Percentiles rank a stretch among this genome's conserved stretches.
Evolutionary conservation across 2,113 vertebrate genomes (phyloP).

Genomic region (Mirounga angustirostris): DNA sequence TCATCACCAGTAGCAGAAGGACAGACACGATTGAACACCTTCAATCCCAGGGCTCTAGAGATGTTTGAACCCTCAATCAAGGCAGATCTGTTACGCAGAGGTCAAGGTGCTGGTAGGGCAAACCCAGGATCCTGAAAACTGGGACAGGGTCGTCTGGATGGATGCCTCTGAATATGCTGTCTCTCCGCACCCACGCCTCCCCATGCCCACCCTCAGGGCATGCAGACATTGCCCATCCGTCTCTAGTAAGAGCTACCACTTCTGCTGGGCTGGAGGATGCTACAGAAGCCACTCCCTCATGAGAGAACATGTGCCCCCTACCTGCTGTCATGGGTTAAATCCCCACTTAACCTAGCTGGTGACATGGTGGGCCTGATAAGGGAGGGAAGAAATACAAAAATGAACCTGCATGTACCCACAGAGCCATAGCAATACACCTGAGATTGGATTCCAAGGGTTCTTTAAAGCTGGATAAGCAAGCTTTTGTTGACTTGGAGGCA

Average conservation of each 20-base stretch:
- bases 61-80: neutral
- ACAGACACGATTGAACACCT: neutral
- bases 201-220: neutral
- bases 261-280: neutral
- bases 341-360: neutral
- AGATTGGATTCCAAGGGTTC: neutral
- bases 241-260: neutral
- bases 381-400: neutral
- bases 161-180: neutral
- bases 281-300: neutral
- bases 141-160: neutral
- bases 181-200: neutral
- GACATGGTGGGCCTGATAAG: neutral
- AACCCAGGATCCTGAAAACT: neutral
- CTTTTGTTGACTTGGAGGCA: neutral
- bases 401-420: rapidly evolving
- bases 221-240: neutral
- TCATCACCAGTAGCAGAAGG: neutral
- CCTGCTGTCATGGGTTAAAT: neutral
- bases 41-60: neutral
- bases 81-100: neutral
- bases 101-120: neutral
- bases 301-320: too few relatives aligned
- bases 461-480: neutral
- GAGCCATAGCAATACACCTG: neutral